phyloP scores from a whole-genome alignment of 2,888 invertebrate genomes.

The Aethes cnicana region DNA sequence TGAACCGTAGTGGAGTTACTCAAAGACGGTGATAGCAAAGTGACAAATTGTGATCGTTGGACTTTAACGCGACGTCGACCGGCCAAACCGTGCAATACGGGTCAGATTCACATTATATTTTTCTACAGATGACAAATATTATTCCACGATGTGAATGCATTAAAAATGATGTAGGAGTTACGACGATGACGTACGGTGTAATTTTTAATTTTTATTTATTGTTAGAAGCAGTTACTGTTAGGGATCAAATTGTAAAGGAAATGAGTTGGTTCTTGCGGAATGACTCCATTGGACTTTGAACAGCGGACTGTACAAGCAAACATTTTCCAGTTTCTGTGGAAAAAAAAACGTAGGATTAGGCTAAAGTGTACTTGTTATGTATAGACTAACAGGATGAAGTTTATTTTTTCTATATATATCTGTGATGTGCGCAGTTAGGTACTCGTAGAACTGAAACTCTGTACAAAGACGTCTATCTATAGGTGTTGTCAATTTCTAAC shows the following conservation, averaged over 20 bases:
- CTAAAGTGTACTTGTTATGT: slow-evolving; percentile 69
- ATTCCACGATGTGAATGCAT: slow-evolving; percentile 63
- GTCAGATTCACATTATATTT: slow-evolving; percentile 53
- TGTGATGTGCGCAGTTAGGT: slow-evolving; percentile 69
- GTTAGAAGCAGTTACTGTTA: slow-evolving; percentile 50
- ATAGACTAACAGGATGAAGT: slow-evolving; percentile 59
- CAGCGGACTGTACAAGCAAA: slow-evolving; percentile 20
- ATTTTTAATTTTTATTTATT: slow-evolving; percentile 70
- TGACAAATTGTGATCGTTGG: slow-evolving; percentile 54
- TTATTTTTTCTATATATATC: slow-evolving; percentile 71
- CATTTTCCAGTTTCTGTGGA: slow-evolving; percentile 39
- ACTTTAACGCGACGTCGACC: slow-evolving; percentile 39
- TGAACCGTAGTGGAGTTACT: slow-evolving; percentile 41
- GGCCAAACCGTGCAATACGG: slow-evolving; percentile 40
- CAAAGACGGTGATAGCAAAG: slow-evolving; percentile 61
- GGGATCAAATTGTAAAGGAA: slow-evolving; percentile 50
- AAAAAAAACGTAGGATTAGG: slow-evolving; percentile 52
- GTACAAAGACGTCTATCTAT: slow-evolving; percentile 69
- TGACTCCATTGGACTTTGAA: background rate
- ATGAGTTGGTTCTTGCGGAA: slow-evolving; percentile 49
- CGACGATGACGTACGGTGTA: slow-evolving; percentile 55
- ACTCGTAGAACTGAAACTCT: slow-evolving; percentile 54
- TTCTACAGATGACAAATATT: slow-evolving; percentile 52
- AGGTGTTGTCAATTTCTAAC: slow-evolving; percentile 73
- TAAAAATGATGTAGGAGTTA: slow-evolving; percentile 53